Conservation (phyloP, 1,140 invertebrate genomes). For the Cydia fagiglandana region DNA sequence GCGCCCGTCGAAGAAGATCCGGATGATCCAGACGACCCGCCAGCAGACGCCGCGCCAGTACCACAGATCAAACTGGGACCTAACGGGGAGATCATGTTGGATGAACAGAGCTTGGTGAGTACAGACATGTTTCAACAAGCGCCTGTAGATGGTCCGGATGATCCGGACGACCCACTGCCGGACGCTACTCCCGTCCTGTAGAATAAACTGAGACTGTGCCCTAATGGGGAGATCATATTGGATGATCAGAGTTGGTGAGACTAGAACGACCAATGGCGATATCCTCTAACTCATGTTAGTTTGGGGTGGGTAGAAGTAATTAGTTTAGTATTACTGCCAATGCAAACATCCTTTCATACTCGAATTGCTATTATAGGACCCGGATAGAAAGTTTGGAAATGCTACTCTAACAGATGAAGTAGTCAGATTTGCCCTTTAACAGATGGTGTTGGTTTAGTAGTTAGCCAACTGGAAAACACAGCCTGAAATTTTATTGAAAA, state of each 20-base stretch:
- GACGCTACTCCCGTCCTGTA: slow-evolving; percentile 84
- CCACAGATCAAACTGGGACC: slow-evolving; percentile 94
- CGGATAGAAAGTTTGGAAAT: too few species aligned
- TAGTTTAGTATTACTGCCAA: too few species aligned
- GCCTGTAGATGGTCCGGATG: slow-evolving; percentile 52
- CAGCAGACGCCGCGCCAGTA: slow-evolving; percentile 82
- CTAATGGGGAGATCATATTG: slow-evolving; percentile 91
- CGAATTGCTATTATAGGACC: too few species aligned
- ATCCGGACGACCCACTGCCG: slow-evolving; percentile 65
- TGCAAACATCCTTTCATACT: too few species aligned
- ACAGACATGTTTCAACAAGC: background rate
- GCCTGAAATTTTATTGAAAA: too few species aligned
- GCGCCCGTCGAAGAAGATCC: slow-evolving; percentile 44
- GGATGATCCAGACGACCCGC: slow-evolving; percentile 61
- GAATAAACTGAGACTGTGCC: slow-evolving; percentile 90
- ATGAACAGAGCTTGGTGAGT: slow-evolving; percentile 89
- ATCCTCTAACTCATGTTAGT: too few species aligned
- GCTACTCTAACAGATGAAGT: too few species aligned
- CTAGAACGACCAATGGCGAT: too few species aligned
- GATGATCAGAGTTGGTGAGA: slow-evolving; percentile 89
- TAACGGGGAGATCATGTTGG: slow-evolving; percentile 91
- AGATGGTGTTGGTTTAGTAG: too few species aligned
- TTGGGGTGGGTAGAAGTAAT: too few species aligned
- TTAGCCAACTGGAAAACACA: too few species aligned
- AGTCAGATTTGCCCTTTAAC: too few species aligned